These are phyloP conservation scores for Platerodrilus igneus DNA, from an alignment of 2,888 invertebrate genomes.

Conservation along the genomic window DNA sequence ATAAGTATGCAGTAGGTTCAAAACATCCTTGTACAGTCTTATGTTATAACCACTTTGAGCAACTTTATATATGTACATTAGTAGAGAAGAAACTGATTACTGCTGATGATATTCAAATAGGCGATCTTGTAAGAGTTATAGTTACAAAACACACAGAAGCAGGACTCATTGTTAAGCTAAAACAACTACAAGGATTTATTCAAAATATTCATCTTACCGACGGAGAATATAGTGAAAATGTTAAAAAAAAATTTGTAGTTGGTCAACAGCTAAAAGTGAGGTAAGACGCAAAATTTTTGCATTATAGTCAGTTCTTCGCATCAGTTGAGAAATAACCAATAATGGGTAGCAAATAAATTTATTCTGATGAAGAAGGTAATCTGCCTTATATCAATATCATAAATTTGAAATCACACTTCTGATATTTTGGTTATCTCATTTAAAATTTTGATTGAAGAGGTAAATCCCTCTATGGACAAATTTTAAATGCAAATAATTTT, in stretches of 20 bases:
- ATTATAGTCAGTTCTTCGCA: no score
- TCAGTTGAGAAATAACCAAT: no score
- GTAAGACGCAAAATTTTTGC: constrained; percentile 34
- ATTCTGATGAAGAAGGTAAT: no score
- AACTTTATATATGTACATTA: constrained; percentile 62
- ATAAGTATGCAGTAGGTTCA: constrained; percentile 51
- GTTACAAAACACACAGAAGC: constrained; percentile 50
- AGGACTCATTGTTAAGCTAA: constrained; percentile 52
- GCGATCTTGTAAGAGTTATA: constrained; percentile 53
- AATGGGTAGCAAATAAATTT: no score
- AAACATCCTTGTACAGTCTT: constrained; percentile 55
- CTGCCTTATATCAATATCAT: no score
- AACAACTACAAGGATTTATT: constrained; percentile 55
- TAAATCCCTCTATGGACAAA: no score
- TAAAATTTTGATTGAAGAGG: no score
- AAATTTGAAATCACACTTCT: no score
- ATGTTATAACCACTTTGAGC: constrained; percentile 62
- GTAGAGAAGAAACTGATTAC: constrained; percentile 56
- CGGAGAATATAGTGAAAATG: constrained; percentile 41
- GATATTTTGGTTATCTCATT: no score
- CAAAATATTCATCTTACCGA: constrained; percentile 57
- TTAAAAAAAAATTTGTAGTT: constrained; percentile 53
- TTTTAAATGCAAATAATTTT: no score
- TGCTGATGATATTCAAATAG: constrained; percentile 51
- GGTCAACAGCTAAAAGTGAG: constrained; percentile 57